Evolutionary conservation across 2,888 invertebrate species (phyloP).

Genomic region (Alloplasta piceator): DNA sequence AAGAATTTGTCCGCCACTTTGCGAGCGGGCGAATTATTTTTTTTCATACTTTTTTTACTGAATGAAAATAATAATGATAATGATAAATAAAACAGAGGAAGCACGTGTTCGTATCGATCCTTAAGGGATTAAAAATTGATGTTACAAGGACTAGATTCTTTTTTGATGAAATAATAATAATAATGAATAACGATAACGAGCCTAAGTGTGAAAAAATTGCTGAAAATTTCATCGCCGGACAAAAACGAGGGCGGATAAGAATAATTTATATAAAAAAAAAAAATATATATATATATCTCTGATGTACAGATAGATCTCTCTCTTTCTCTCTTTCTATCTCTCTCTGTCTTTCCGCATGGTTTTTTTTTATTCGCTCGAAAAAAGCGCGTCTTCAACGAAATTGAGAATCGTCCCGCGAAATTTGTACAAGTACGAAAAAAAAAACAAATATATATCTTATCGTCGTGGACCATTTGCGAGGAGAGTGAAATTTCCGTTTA

Average conservation of each 20-base stretch:
- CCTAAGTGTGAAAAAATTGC: conserved; percentile 11
- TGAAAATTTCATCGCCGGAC: background rate
- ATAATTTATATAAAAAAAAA: conserved; percentile 2
- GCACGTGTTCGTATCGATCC: conserved; percentile 28
- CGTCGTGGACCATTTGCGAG: conserved; percentile 39
- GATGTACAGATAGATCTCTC: conserved; percentile 18
- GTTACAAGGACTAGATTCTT: conserved; percentile 24
- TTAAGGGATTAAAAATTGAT: background rate
- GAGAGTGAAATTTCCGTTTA: conserved; percentile 37
- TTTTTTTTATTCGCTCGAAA: conserved; percentile 9
- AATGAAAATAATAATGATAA: background rate
- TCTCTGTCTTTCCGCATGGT: background rate
- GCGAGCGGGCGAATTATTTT: conserved; percentile 27
- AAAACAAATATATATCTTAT: conserved; percentile 16
- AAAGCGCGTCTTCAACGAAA: conserved; percentile 8
- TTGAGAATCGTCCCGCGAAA: background rate
- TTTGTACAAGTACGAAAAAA: background rate
- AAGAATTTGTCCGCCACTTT: conserved; percentile 25
- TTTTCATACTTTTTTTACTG: conserved; percentile 41
- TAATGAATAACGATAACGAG: conserved; percentile 8
- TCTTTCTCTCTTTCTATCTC: conserved; percentile 5
- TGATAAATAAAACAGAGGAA: background rate
- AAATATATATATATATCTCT: background rate
- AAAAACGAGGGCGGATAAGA: background rate
- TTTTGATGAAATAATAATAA: conserved; percentile 13